Percentiles rank a stretch among this genome's conserved stretches.
phyloP scores from a whole-genome alignment of 2,113 vertebrate genomes.

The Aegotheles bennettii region DNA sequence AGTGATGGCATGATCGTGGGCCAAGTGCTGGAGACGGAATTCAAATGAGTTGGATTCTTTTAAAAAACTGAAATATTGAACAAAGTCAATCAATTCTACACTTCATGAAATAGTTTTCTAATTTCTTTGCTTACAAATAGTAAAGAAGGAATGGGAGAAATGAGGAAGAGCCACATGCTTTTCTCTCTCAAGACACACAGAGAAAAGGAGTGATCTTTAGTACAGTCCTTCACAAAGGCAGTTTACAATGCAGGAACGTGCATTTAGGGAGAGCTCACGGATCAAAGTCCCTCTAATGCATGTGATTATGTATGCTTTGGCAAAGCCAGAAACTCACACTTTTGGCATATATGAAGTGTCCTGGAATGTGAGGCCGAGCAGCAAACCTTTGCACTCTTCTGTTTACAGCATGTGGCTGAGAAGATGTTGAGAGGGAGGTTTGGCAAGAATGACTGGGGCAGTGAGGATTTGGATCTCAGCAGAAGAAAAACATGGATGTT shows the following conservation, averaged over 20 bases:
- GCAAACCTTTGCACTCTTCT: constrained; percentile 18
- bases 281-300: background rate
- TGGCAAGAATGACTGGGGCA: background rate
- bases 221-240: background rate
- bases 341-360: background rate
- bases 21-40: background rate
- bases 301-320: background rate
- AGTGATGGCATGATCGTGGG: background rate
- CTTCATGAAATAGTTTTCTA: background rate
- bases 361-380: constrained; percentile 19
- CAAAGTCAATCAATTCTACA: background rate
- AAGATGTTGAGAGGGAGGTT: background rate
- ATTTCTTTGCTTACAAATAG: background rate
- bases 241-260: background rate
- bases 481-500: background rate
- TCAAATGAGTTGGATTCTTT: background rate
- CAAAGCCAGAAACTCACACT: background rate
- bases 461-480: background rate
- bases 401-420: background rate
- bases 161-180: background rate
- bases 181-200: background rate
- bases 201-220: background rate
- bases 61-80: background rate
- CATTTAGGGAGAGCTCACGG: background rate
- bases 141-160: background rate